A percentile compares a stretch with the other conserved stretches of the same genome.
Conservation (phyloP, 2,797 vertebrate genomes). For the Erpetoichthys calabaricus region DNA sequence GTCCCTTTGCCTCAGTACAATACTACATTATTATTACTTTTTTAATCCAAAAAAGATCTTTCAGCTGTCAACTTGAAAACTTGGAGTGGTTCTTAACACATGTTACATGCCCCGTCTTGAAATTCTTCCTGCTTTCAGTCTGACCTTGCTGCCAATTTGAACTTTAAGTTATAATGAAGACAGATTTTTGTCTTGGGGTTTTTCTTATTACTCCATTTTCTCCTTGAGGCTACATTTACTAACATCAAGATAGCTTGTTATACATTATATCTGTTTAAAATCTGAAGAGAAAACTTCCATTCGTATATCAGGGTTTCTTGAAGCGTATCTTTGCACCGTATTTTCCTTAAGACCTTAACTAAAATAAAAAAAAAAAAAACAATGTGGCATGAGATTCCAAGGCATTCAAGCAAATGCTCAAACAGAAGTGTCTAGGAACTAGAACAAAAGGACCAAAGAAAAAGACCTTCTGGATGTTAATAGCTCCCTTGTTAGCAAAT, state of each 20-base stretch:
- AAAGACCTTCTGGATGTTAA: not conserved
- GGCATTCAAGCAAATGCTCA: no score
- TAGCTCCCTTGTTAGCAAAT: conserved; percentile 1
- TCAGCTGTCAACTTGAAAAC: conserved; percentile 19
- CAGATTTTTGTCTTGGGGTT: not conserved
- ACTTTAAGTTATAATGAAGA: not conserved
- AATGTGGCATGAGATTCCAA: no score
- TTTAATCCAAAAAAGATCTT: conserved; percentile 12
- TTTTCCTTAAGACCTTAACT: no score
- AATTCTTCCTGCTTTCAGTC: not conserved
- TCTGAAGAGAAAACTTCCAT: no score
- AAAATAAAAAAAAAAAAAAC: no score
- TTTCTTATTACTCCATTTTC: not conserved
- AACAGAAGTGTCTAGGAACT: no score
- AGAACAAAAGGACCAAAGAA: not conserved
- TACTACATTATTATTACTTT: no score
- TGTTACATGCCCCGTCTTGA: conserved; percentile 34
- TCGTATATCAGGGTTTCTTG: no score
- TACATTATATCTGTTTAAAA: no score
- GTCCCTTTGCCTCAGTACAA: no score
- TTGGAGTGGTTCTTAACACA: conserved; percentile 22
- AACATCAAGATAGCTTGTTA: not conserved
- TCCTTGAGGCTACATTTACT: not conserved
- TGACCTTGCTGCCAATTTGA: not conserved
- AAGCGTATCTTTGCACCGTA: no score